A percentile compares a stretch with the other conserved stretches of the same genome.
These are phyloP conservation scores for Pseudomyrmex gracilis DNA, from an alignment of 1,140 invertebrate species.

Conservation along the genomic window DNA sequence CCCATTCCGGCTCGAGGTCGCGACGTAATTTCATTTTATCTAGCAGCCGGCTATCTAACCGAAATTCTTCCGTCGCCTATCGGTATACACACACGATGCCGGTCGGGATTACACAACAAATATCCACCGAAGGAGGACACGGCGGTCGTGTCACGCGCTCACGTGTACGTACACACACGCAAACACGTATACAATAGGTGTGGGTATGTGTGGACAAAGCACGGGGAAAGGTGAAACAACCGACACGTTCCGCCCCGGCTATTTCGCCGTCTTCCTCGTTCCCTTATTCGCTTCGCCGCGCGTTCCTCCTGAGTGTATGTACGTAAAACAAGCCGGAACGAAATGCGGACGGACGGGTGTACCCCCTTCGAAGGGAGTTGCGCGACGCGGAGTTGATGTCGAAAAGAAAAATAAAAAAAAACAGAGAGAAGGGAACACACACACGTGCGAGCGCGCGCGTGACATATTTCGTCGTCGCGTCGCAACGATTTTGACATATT, in stretches of 20 bases:
- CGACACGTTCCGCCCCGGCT: constrained; percentile 47
- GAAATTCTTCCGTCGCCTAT: constrained; percentile 65
- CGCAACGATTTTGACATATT: too few species aligned
- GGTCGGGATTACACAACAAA: not conserved
- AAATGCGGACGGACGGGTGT: constrained; percentile 26
- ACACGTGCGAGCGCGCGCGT: not conserved
- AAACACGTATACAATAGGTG: too few species aligned
- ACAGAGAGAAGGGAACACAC: not conserved
- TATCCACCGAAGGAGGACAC: not conserved
- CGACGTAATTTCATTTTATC: constrained; percentile 80
- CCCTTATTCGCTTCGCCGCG: constrained; percentile 32
- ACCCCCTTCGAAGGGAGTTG: not conserved
- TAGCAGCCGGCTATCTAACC: constrained; percentile 69
- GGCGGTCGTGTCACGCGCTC: not conserved
- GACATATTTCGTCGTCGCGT: too few species aligned
- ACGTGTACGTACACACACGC: not conserved
- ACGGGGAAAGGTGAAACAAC: constrained; percentile 16
- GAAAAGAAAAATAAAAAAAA: not conserved
- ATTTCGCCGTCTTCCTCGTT: constrained; percentile 33
- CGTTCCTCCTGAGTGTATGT: not conserved
- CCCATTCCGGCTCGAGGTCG: constrained; percentile 64
- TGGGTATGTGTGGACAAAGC: not conserved
- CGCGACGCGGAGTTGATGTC: constrained; percentile 9
- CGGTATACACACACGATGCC: not conserved
- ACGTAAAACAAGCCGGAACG: constrained; percentile 9